Conservation (phyloP, 1,140 invertebrate species). For the Helicorthomorpha holstii region DNA sequence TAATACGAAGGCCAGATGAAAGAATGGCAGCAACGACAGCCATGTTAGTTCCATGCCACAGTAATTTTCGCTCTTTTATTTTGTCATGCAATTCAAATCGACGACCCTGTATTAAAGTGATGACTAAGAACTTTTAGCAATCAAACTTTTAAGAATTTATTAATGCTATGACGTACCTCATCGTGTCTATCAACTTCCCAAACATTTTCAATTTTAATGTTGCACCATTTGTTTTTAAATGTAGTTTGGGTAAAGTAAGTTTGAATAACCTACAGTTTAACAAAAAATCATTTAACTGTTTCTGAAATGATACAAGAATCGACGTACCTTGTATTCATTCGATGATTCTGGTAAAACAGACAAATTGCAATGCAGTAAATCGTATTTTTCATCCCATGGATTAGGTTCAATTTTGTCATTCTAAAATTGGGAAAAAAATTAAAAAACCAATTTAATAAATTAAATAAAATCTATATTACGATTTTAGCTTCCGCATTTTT, state of each 20-base stretch:
- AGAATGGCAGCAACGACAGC: constrained; percentile 33
- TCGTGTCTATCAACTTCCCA: neutral
- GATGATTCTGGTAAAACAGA: constrained; percentile 18
- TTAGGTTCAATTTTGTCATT: neutral
- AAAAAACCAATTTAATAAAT: too few species aligned
- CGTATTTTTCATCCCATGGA: constrained; percentile 14
- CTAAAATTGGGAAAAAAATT: too few species aligned
- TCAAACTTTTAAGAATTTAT: too few species aligned
- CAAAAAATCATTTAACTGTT: too few species aligned
- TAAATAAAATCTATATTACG: too few species aligned
- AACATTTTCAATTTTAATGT: neutral
- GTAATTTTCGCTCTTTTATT: constrained; percentile 24
- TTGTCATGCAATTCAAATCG: constrained; percentile 21
- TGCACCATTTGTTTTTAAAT: too few species aligned
- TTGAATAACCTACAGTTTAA: too few species aligned
- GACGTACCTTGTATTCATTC: constrained; percentile 20
- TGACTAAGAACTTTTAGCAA: too few species aligned
- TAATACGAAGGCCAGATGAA: constrained; percentile 30
- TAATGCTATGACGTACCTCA: too few species aligned
- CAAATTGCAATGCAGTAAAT: constrained; percentile 24
- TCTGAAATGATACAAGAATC: too few species aligned
- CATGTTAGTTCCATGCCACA: constrained; percentile 34
- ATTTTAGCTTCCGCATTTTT: constrained; percentile 13
- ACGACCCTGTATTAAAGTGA: constrained; percentile 15
- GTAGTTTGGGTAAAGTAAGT: too few species aligned